Base-by-base conservation (phyloP, 2,888 invertebrate genomes). In the Stratiomys singularior region DNA sequence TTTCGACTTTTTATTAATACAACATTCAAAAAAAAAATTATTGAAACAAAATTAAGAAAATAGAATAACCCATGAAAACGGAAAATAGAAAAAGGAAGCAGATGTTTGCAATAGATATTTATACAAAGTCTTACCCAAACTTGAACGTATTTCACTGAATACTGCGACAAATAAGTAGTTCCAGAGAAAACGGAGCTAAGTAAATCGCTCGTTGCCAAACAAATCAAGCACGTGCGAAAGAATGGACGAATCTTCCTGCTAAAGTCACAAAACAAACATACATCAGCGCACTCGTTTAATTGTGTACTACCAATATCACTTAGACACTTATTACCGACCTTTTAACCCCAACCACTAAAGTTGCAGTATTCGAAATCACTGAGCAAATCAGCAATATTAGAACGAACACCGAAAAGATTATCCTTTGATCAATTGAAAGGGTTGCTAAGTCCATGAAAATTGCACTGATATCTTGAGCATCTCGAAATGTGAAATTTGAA, bases 201-300 rank as follows among this genome's bases (percentile, higher is more conserved):
- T 23, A 89, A 82, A 83, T 90, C 90, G 79, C 89, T 88, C 44
- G 88, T 56, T n/a, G 89, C 87, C 79, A 90, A 82, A 0, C 89
- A 89, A 21, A 89, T 85, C 5, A 89, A 85, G 77, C 88, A 89
- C 44, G 85, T 84, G 79, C 89, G 88, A 80, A 89, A 90, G 44
- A 90, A 85, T n/a, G 86, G 86, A n/a, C 89, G 85, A 72, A 88
- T 84, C 77, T 89, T 88, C 66, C 89, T 88, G 21, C 76, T 64
- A 46, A 27, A 63, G 64, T 47, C 27, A 74, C 37, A 23, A 37
- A 3, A 37, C 37, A 37, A 37, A 60, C 18, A 56, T 28, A 28
- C 47, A 25, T 23, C 25, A 69, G 5, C 28, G 1, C 18, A 9
- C 52, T 25, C 13, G 4, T 66, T 66, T 5, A 37, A 37, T 37